Percentiles rank a stretch among this genome's conserved stretches.
Evolutionary conservation across 2,888 invertebrate species (phyloP).

Genomic region (Amphipyra berbera): DNA sequence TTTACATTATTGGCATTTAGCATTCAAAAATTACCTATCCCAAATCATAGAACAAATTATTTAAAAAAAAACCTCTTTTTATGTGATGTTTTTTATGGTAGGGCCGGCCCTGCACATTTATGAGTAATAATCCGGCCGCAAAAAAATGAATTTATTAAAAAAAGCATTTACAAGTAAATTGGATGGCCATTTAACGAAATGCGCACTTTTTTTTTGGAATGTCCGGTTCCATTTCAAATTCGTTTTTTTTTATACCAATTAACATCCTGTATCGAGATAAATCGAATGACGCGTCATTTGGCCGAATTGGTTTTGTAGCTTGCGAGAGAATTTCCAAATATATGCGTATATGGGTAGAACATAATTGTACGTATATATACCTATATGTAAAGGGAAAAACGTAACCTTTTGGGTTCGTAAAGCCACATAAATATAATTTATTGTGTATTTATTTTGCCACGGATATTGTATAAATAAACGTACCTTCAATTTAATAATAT

Average conservation of each 20-base stretch:
- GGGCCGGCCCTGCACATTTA: not conserved
- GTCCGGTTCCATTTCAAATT: conserved; percentile 45
- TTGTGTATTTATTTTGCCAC: not conserved
- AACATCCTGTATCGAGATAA: conserved; percentile 58
- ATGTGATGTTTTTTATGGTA: too few relatives aligned
- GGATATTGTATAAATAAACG: too few relatives aligned
- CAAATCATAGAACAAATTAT: too few relatives aligned
- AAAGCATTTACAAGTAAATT: conserved; percentile 32
- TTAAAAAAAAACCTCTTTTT: too few relatives aligned
- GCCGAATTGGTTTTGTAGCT: conserved; percentile 49
- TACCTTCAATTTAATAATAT: too few relatives aligned
- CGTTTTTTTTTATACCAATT: conserved; percentile 53
- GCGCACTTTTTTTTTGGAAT: conserved; percentile 33
- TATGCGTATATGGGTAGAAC: conserved; percentile 9
- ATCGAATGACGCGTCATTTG: conserved; percentile 58
- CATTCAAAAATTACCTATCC: too few relatives aligned
- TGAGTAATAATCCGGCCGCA: not conserved
- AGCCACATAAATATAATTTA: conserved; percentile 21
- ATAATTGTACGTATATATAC: not conserved
- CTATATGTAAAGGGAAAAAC: conserved; percentile 1
- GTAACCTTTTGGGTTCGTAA: conserved; percentile 16
- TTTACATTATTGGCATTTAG: too few relatives aligned
- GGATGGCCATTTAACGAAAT: conserved; percentile 37
- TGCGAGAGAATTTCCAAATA: conserved; percentile 32
- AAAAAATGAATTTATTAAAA: conserved; percentile 25